Conservation (phyloP, 2,797 vertebrate genomes). For the Clarias pachynema region DNA sequence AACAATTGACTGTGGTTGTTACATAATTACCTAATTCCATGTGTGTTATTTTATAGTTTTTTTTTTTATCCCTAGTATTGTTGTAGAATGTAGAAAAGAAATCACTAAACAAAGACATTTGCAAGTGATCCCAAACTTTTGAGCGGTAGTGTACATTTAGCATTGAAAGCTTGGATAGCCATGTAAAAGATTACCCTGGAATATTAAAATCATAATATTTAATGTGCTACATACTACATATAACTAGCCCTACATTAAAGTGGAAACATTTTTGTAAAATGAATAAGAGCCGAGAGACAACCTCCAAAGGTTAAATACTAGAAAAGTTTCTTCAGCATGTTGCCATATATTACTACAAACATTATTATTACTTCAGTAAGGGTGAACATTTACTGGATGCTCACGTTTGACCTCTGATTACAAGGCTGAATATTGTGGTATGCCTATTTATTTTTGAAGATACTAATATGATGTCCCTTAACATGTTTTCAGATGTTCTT, state of each 20-base stretch:
- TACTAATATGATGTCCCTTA: neutral
- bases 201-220: constrained; percentile 5
- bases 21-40: too few relatives aligned
- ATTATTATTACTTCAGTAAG: neutral
- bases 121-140: too few relatives aligned
- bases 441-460: neutral
- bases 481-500: neutral
- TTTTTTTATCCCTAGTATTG: too few relatives aligned
- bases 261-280: neutral
- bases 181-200: neutral
- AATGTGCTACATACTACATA: neutral
- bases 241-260: neutral
- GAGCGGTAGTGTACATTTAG: too few relatives aligned
- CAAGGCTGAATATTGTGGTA: neutral
- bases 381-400: neutral
- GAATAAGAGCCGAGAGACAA: neutral
- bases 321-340: neutral
- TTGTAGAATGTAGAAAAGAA: too few relatives aligned
- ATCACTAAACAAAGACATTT: too few relatives aligned
- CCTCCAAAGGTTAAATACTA: neutral
- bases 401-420: neutral
- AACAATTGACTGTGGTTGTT: too few relatives aligned
- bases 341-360: neutral
- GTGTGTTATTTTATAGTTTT: too few relatives aligned
- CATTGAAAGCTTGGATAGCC: neutral